Evolutionary conservation across 2,888 invertebrate genomes (phyloP), one percentile per base, ranked within the genome.

Genomic region (Villa cingulata): DNA sequence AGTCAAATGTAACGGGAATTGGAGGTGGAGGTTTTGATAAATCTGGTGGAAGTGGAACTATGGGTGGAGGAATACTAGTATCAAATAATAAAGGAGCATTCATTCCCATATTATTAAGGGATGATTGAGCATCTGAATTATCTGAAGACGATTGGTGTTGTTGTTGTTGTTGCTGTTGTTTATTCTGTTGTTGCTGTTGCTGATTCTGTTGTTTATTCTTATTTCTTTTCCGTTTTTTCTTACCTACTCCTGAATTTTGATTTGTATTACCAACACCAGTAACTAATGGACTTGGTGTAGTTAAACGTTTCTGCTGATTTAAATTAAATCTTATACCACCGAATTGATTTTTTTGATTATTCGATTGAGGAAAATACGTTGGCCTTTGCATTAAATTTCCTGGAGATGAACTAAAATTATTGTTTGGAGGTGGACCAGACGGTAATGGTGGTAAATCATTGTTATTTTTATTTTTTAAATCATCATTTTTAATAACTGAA

Each of bases 161-260:
- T 60, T 61, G 55, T 65, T 70, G 43, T 53, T 59, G 52, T 36
- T 57, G 53, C 50, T 58, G 58, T 51, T 57, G 49, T 29, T 49
- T 37, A 37, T 53, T 57, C 65, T 68, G 48, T 59, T 60, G 56
- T 65, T 70, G 48, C 42, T 60, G 55, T 54, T 63, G 61, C 55
- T 59, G 58, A 52, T 55, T 56, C 48, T 58, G 50, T 51, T 70
- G 64, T 55, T 65, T 65, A 58, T 72, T 68, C 61, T 73, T 74
- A 55, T 75, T 76, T 60, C 79, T 78, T 59, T 81, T 83, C 53
- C 80, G 77, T 68, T 83, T 86, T 45, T 83, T 77, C 62, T 86
- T 86, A 70, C 83, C 86, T 71, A 86, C 85, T 1, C 54, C 56
- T 4, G 46, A 50, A 9, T 9, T 4, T 15, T 12, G 15, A 16